phyloP scores from a whole-genome alignment of 1,140 invertebrate genomes.

The Cydia splendana region DNA sequence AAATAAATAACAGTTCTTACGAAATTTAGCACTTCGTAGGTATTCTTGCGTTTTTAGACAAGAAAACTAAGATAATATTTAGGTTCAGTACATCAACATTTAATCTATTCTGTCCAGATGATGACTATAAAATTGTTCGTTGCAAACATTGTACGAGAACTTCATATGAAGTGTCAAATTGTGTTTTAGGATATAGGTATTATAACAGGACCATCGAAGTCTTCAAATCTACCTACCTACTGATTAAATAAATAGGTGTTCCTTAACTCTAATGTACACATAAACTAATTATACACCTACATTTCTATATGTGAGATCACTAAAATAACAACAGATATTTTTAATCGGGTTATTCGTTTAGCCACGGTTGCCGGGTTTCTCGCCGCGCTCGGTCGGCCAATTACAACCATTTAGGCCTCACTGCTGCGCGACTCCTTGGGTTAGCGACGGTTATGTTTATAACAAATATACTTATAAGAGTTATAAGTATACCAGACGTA shows the following conservation, averaged over 20 bases:
- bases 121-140: not conserved
- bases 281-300: conserved; percentile 20
- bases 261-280: not conserved
- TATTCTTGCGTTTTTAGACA: not conserved
- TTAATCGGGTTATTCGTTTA: conserved; percentile 28
- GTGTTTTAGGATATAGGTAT: not conserved
- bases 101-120: not conserved
- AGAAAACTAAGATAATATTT: not conserved
- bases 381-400: not conserved
- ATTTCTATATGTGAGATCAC: conserved; percentile 63
- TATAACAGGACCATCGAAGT: not conserved
- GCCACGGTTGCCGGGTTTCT: conserved; percentile 3
- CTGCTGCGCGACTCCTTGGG: conserved; percentile 9
- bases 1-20: conserved; percentile 68
- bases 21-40: not conserved
- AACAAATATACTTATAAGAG: conserved; percentile 30
- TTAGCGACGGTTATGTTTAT: not conserved
- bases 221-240: conserved; percentile 27
- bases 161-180: not conserved
- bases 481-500: conserved; percentile 6
- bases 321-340: conserved; percentile 38
- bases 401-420: conserved; percentile 39
- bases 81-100: conserved; percentile 33
- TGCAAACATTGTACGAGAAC: conserved; percentile 5
- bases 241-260: conserved; percentile 24